phyloP scores from a whole-genome alignment of 1,140 invertebrate species.

The Phenacoccus solenopsis region DNA sequence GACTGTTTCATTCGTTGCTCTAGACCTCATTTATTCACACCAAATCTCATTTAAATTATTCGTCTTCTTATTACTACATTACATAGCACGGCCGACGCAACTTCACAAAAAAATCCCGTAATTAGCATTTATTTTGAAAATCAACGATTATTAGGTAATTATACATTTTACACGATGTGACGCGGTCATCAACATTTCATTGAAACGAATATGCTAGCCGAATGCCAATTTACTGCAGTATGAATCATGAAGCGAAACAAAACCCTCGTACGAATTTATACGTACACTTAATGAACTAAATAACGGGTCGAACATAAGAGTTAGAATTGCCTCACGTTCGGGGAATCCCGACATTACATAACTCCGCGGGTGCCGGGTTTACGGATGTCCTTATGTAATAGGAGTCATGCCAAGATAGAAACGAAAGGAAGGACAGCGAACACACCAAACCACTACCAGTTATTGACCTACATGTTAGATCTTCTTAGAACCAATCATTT shows the following conservation, averaged over 20 bases:
- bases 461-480: background rate
- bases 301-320: too few relatives aligned
- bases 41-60: too few relatives aligned
- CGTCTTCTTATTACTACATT: too few relatives aligned
- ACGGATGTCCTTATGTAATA: slow-evolving; percentile 1
- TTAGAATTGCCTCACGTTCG: background rate
- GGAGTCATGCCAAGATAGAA: background rate
- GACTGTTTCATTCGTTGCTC: too few relatives aligned
- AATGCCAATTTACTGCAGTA: background rate
- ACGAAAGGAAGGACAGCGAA: background rate
- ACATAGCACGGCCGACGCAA: too few relatives aligned
- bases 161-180: background rate
- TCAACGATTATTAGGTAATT: too few relatives aligned
- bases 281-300: background rate
- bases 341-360: background rate
- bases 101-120: too few relatives aligned
- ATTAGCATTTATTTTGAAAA: too few relatives aligned
- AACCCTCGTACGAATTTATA: background rate
- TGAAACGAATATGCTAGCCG: background rate
- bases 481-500: background rate
- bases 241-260: background rate
- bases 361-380: background rate
- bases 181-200: background rate
- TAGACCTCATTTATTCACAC: too few relatives aligned
- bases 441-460: background rate